phyloP scores from a whole-genome alignment of 2,113 vertebrate species.

The Albula goreensis region DNA sequence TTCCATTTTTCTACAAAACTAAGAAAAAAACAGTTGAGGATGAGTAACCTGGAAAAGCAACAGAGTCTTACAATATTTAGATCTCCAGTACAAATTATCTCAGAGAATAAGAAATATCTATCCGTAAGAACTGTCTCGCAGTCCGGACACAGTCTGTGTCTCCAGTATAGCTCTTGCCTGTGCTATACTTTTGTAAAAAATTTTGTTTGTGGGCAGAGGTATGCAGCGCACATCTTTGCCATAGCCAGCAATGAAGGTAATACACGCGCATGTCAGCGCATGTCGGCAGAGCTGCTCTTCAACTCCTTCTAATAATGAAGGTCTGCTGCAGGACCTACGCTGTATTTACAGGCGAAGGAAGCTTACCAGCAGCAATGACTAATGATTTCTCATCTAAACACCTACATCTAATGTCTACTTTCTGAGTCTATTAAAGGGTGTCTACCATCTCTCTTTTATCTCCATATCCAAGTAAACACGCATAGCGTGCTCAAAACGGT shows the following conservation, averaged over 20 bases:
- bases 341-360: constrained; percentile 13
- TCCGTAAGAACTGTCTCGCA: not conserved
- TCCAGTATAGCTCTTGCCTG: not conserved
- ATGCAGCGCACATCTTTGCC: constrained; percentile 19
- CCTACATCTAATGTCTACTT: not conserved
- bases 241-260: constrained; percentile 6
- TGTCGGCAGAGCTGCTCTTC: not conserved
- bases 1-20: no score
- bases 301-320: constrained; percentile 11
- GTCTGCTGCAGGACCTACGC: not conserved
- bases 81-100: not conserved
- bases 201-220: constrained; percentile 11
- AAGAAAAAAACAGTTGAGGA: no score
- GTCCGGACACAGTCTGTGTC: not conserved
- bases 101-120: not conserved
- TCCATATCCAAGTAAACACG: not conserved
- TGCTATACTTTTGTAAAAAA: not conserved
- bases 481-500: not conserved
- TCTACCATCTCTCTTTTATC: constrained; percentile 1
- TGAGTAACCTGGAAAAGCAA: no score
- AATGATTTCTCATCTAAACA: constrained; percentile 1
- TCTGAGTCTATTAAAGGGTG: constrained; percentile 3
- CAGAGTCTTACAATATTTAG: not conserved
- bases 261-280: constrained; percentile 5
- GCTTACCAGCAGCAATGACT: constrained; percentile 6